A percentile compares a stretch with the other conserved stretches of the same genome.
These are phyloP conservation scores for Nibea coibor DNA, from an alignment of 2,113 vertebrate species.

Conservation along the genomic window DNA sequence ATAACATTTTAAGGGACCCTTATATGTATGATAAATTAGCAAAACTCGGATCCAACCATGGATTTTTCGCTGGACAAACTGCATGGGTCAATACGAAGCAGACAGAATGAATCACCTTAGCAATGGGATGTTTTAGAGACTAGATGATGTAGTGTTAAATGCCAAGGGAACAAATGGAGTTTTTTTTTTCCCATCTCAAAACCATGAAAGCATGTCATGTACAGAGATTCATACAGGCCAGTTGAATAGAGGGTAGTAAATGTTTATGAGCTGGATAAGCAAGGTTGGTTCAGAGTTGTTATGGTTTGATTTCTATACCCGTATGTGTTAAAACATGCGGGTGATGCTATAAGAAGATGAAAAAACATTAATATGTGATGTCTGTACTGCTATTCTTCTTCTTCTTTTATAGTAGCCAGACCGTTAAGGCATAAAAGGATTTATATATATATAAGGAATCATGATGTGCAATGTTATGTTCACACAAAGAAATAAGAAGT, in stretches of 20 bases:
- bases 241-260: background rate
- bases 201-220: background rate
- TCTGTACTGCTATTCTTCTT: background rate
- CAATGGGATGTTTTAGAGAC: background rate
- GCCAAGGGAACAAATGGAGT: background rate
- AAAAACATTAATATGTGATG: background rate
- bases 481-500: background rate
- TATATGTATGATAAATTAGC: background rate
- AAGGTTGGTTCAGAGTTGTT: background rate
- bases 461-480: background rate
- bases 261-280: slow-evolving; percentile 22
- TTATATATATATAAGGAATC: background rate
- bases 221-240: background rate
- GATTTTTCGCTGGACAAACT: background rate
- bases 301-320: background rate
- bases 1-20: background rate
- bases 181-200: background rate
- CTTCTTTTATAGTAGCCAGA: background rate
- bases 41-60: background rate
- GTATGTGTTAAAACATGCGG: background rate
- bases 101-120: background rate
- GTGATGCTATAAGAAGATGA: background rate
- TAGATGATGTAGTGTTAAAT: slow-evolving; percentile 14
- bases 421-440: background rate
- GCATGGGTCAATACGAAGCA: background rate